A percentile compares a stretch with the other conserved stretches of the same genome.
Conservation (phyloP, 1,140 invertebrate genomes). For the Bombus confusus region DNA sequence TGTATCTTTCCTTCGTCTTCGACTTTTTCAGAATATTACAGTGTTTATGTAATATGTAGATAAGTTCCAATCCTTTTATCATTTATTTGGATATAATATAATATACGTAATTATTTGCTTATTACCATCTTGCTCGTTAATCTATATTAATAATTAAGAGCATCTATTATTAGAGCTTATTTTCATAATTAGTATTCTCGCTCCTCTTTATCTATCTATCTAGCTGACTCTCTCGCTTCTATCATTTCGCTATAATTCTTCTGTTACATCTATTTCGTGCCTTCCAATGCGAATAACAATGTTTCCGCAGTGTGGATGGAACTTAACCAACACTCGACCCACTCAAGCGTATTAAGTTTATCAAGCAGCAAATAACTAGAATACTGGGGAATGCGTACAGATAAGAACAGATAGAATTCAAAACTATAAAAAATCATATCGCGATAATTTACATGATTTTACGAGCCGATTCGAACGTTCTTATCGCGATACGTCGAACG, state of each 20-base stretch:
- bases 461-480: too few relatives aligned
- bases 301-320: slow-evolving; percentile 59
- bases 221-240: background rate
- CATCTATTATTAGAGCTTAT: slow-evolving; percentile 18
- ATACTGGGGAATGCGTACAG: background rate
- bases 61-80: background rate
- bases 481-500: background rate
- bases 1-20: background rate
- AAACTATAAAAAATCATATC: too few relatives aligned
- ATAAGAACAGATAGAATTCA: background rate
- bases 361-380: slow-evolving; percentile 39
- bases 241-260: slow-evolving; percentile 21
- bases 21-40: background rate
- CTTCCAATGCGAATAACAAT: background rate
- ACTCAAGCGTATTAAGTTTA: slow-evolving; percentile 52
- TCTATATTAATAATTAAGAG: slow-evolving; percentile 5
- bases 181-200: background rate
- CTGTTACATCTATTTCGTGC: background rate
- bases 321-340: slow-evolving; percentile 62
- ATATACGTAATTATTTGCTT: too few relatives aligned
- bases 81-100: background rate
- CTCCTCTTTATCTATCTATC: too few relatives aligned
- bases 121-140: background rate
- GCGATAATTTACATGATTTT: too few relatives aligned
- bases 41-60: background rate